Evolutionary conservation across 2,888 invertebrate genomes (phyloP), one percentile per base, ranked within the genome.

Genomic region (Diarsia dahlii): DNA sequence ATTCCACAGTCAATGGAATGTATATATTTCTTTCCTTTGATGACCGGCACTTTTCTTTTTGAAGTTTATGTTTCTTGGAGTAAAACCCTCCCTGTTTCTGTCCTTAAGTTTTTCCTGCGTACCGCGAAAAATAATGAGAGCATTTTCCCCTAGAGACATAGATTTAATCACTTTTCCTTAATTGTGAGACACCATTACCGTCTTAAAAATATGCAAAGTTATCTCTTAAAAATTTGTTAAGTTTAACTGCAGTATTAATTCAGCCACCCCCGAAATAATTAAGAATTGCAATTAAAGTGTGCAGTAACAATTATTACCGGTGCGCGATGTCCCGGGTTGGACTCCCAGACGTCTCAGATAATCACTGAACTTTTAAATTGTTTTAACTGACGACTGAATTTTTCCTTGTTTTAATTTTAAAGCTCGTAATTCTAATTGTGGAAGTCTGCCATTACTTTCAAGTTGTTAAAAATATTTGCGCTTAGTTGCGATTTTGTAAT

Each of bases 281-380:
- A 90, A 91, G 87, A 89, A 80, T 80, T 80, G 84, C 86, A 90
- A 87, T 90, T 89, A 89, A 88, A 87, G 68, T 68, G 76, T 74
- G 84, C 86, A 84, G 85, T 87, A 80, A 87, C 88, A 87, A 89
- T 90, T 86, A 89, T 90, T 86, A 87, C 80, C 85, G 86, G 89
- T 83, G 76, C 65, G 74, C 81, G 63, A 66, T 65, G 84, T 83
- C 78, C 82, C 74, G 75, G 85, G 88, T 91, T 90, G 88, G 84
- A 89, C 67, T 88, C 89, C 87, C 88, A 81, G 86, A 84, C 88
- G 89, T 84, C 87, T 88, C 85, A 82, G 86, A 84, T 88, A 90
- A 91, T 88, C 84, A 85, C 83, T 77, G 77, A 87, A 89, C 88
- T 92, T 92, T 90, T 88, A 87, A 90, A 90, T 91, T 89, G 84